Evolutionary conservation across 2,888 invertebrate genomes (phyloP).

Genomic region (Drosophila histrio): DNA sequence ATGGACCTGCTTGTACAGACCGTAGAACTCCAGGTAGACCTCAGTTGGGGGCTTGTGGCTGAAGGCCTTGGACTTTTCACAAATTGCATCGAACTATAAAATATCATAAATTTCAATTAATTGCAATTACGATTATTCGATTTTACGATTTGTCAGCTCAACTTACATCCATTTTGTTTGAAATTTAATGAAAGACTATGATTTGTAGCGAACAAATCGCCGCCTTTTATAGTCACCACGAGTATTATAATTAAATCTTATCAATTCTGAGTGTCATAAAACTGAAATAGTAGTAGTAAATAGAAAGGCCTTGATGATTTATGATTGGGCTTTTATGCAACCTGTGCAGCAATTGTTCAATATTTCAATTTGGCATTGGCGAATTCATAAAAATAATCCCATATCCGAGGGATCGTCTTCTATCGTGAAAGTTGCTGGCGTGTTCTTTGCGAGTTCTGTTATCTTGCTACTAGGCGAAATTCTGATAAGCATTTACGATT

Average conservation of each 20-base stretch:
- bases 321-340: constrained; percentile 13
- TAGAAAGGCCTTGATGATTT: constrained; percentile 1
- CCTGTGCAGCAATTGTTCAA: neutral
- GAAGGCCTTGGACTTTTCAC: constrained; percentile 87
- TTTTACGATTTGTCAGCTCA: constrained; percentile 1
- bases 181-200: constrained; percentile 53
- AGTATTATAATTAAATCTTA: constrained; percentile 61
- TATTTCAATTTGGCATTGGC: neutral
- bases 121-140: neutral
- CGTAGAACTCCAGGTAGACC: constrained; percentile 93
- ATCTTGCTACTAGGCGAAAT: constrained; percentile 55
- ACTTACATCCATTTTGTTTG: constrained; percentile 66
- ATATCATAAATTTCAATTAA: neutral
- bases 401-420: constrained; percentile 4
- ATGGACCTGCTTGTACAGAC: constrained; percentile 92
- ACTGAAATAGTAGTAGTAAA: neutral
- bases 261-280: constrained; percentile 27
- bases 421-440: constrained; percentile 22
- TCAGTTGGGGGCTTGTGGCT: constrained; percentile 90
- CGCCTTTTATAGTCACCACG: constrained; percentile 53
- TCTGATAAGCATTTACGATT: constrained; percentile 44
- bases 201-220: constrained; percentile 24
- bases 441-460: constrained; percentile 10
- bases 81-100: constrained; percentile 60
- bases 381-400: neutral